These are phyloP conservation scores for Dromiciops gliroides DNA, from an alignment of 2,113 vertebrate genomes.

Conservation along the genomic window DNA sequence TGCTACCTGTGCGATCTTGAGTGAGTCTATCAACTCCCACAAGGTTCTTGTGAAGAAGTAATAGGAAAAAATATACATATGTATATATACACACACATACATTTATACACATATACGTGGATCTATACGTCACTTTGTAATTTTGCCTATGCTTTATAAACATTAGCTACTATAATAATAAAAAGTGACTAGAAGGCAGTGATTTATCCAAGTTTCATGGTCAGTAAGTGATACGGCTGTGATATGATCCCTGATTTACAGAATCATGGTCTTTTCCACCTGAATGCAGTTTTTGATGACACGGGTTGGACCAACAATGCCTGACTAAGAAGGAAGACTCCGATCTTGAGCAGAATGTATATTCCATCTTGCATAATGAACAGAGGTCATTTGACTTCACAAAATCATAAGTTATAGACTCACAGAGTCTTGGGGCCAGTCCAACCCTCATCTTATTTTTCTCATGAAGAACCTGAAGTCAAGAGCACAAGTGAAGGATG, in stretches of 20 bases:
- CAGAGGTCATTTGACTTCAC: neutral
- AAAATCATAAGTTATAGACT: neutral
- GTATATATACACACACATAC: too few relatives aligned
- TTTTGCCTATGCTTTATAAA: neutral
- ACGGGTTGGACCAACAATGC: neutral
- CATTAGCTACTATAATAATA: neutral
- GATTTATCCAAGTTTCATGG: neutral
- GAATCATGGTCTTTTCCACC: neutral
- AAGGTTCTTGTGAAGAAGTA: neutral
- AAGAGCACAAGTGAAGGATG: neutral
- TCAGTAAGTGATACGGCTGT: neutral
- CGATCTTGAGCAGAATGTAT: neutral
- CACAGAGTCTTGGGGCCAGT: neutral
- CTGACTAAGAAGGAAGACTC: neutral
- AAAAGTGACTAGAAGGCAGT: neutral
- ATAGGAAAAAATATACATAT: neutral
- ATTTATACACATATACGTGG: neutral
- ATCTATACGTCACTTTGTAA: neutral
- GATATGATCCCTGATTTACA: neutral
- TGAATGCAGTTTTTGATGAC: neutral
- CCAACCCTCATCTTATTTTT: neutral
- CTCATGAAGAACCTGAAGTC: neutral
- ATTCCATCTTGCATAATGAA: neutral
- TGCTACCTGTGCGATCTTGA: neutral
- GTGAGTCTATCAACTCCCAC: neutral